Conservation (phyloP, 2,888 invertebrate genomes). For the Macaria notata region DNA sequence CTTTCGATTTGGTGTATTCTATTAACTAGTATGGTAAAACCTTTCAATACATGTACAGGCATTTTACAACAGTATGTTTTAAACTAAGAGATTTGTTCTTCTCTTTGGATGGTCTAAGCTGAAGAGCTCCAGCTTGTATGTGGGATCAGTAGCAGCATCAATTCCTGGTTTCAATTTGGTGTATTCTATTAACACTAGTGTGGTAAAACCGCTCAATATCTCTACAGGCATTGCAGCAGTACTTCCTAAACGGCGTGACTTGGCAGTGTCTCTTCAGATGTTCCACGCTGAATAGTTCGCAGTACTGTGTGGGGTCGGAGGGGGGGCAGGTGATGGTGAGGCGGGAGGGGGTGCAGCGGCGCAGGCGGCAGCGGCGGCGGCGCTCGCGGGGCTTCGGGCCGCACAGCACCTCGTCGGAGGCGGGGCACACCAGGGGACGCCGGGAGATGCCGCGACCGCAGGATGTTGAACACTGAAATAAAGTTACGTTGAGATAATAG, state of each 20-base stretch:
- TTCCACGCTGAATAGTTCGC: conserved; percentile 64
- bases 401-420: conserved; percentile 74
- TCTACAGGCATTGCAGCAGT: conserved; percentile 83
- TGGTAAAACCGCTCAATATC: conserved; percentile 37
- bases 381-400: conserved; percentile 78
- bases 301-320: conserved; percentile 72
- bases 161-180: too few relatives aligned
- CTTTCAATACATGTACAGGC: conserved; percentile 14
- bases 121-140: too few relatives aligned
- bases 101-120: conserved; percentile 47
- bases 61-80: background rate
- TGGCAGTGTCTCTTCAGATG: conserved; percentile 79
- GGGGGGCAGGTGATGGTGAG: conserved; percentile 47
- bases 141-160: too few relatives aligned
- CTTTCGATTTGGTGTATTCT: too few relatives aligned
- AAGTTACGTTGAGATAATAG: conserved; percentile 3
- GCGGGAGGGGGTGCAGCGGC: conserved; percentile 45
- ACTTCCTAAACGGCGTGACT: conserved; percentile 79
- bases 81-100: too few relatives aligned
- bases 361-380: conserved; percentile 77
- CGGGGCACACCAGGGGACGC: conserved; percentile 79
- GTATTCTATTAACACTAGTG: background rate
- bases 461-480: conserved; percentile 83
- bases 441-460: conserved; percentile 83
- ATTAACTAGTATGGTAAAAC: too few relatives aligned